Evolutionary conservation across 1,140 invertebrate genomes (phyloP), one percentile per base, ranked within the genome.

Genomic region (Phocides pigmalion): DNA sequence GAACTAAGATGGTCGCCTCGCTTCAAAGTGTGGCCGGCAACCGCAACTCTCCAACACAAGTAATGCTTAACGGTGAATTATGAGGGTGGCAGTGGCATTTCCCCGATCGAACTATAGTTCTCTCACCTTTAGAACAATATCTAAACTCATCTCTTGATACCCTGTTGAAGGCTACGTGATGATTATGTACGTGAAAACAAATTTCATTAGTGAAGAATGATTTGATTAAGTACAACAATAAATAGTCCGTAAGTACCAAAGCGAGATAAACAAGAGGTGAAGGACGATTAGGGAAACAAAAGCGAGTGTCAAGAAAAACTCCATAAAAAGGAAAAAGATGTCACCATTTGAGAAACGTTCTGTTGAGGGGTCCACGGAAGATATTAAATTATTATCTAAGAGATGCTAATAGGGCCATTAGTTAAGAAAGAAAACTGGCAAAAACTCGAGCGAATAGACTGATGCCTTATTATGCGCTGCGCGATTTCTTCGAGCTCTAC

Each of bases 371-470:
- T 62, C 59, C 42, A 61, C 46, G 53, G 68, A 51, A 70, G 69
- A 75, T 80, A 82, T 80, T 79, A 80, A 82, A 76, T 81, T 79
- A 76, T 80, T 79, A 64, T 80, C 66, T 80, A 71, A 73, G 62
- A 75, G 67, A 83, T 79, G 76, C 71, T 78, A 78, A 83, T 81
- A 83, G 72, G 78, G 74, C 62, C 74, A 83, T 83, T 81, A 77
- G 66, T 77, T 72, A 77, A 72, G 67, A 51, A 73, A 73, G 65
- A 73, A 70, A 69, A 62, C 62, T 66, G 70, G 50, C 66, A 74
- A 75, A 78, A 78, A 72, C 59, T 62, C 62, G 8, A 25, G 62
- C 64, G 58, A 20, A 51, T 56, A 68, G 64, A 74, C 64, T 78
- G 69, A 78, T 74, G 71, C 64, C 74, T 72, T 66, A 74, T 79